A percentile compares a stretch with the other conserved stretches of the same genome.
phyloP scores from a whole-genome alignment of 2,797 vertebrate species.

The Sebastes diaconus region DNA sequence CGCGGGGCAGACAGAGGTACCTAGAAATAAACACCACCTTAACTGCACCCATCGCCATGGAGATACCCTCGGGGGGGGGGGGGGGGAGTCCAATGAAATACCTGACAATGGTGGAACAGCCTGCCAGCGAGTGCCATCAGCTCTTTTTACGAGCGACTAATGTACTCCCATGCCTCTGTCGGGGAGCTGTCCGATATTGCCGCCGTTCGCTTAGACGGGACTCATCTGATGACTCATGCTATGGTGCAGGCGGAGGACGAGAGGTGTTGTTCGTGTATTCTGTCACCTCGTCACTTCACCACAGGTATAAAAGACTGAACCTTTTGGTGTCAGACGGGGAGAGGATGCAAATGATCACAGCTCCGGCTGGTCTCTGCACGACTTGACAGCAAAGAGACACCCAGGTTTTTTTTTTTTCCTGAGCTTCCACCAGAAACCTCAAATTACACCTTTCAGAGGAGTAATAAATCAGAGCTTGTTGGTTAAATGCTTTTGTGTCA shows the following conservation, averaged over 20 bases:
- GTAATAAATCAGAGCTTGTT: constrained; percentile 70
- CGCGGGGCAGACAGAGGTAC: constrained; percentile 42
- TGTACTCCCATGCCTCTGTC: constrained; percentile 52
- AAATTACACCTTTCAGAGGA: constrained; percentile 73
- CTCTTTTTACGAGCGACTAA: constrained; percentile 63
- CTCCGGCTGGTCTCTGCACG: constrained; percentile 7
- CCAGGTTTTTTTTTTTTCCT: background rate
- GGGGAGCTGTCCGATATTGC: constrained; percentile 36
- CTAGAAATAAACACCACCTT: constrained; percentile 67
- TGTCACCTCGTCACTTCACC: constrained; percentile 24
- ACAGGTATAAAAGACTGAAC: constrained; percentile 30
- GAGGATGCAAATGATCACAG: constrained; percentile 24
- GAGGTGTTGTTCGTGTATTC: constrained; percentile 36
- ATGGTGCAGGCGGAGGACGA: background rate
- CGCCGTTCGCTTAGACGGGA: constrained; percentile 10
- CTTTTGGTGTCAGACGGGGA: background rate
- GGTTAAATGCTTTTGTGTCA: constrained; percentile 70
- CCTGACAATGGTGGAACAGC: constrained; percentile 33
- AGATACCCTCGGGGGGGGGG: constrained; percentile 33
- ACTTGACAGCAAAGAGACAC: constrained; percentile 48
- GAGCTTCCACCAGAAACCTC: constrained; percentile 46
- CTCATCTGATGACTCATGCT: constrained; percentile 47
- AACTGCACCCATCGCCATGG: constrained; percentile 52
- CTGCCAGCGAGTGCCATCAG: constrained; percentile 44
- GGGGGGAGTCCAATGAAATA: constrained; percentile 43